These are phyloP conservation scores for Maniola jurtina DNA, from an alignment of 1,140 invertebrate species.

Conservation along the genomic window DNA sequence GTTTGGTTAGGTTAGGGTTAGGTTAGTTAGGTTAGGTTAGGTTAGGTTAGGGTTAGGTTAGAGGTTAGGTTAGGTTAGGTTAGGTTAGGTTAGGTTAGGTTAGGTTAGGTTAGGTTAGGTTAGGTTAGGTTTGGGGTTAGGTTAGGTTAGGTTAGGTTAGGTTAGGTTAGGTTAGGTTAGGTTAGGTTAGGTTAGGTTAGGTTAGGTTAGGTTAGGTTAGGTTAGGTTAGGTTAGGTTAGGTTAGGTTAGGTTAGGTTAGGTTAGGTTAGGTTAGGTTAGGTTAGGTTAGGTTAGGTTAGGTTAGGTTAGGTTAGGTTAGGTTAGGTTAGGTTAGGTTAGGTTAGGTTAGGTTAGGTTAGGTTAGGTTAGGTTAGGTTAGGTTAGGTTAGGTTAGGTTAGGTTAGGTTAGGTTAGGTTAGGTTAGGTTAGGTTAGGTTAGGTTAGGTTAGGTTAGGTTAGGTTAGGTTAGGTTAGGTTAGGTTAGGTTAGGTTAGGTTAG, in stretches of 20 bases:
- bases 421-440: slow-evolving; percentile 11
- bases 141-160: too few species aligned
- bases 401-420: slow-evolving; percentile 10
- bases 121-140: too few species aligned
- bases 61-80: slow-evolving; percentile 13
- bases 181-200: slow-evolving; percentile 26
- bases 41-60: too few species aligned
- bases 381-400: slow-evolving; percentile 12
- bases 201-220: slow-evolving; percentile 38
- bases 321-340: slow-evolving; percentile 42
- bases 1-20: too few species aligned
- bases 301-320: slow-evolving; percentile 42
- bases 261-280: slow-evolving; percentile 43
- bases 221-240: slow-evolving; percentile 42
- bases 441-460: slow-evolving; percentile 12
- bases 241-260: slow-evolving; percentile 43
- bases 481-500: slow-evolving; percentile 12
- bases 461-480: slow-evolving; percentile 12
- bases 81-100: too few species aligned
- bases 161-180: too few species aligned
- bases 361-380: slow-evolving; percentile 12
- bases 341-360: slow-evolving; percentile 33
- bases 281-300: slow-evolving; percentile 43
- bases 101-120: too few species aligned
- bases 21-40: too few species aligned